A percentile compares a stretch with the other conserved stretches of the same genome.
phyloP scores from a whole-genome alignment of 2,113 vertebrate species.

The Miniopterus natalensis region DNA sequence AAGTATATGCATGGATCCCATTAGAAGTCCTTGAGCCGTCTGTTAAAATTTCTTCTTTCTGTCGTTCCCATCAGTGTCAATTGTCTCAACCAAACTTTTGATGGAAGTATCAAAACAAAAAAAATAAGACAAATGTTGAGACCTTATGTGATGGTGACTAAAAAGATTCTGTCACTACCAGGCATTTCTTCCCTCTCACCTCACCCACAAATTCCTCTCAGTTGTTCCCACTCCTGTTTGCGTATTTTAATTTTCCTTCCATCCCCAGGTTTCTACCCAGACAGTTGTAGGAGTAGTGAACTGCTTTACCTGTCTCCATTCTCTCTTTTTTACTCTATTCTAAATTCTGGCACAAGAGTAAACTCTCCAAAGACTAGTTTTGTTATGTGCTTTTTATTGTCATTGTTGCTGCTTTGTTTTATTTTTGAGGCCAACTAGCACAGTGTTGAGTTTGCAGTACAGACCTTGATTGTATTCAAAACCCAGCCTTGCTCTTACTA shows the following conservation, averaged over 20 bases:
- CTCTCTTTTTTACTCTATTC: not conserved
- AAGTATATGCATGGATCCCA: not conserved
- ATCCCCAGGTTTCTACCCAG: not conserved
- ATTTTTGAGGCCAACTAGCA: slow-evolving; percentile 9
- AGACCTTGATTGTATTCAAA: slow-evolving; percentile 18
- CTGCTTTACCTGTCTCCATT: not conserved
- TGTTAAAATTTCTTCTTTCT: not conserved
- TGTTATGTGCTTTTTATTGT: not conserved
- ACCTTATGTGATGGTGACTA: not conserved
- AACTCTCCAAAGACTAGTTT: not conserved
- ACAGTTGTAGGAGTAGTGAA: not conserved
- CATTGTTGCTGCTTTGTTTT: not conserved
- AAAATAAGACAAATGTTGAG: not conserved
- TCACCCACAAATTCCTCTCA: not conserved
- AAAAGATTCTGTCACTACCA: not conserved
- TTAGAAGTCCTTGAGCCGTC: not conserved
- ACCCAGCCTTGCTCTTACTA: not conserved
- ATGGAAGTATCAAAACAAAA: slow-evolving; percentile 33
- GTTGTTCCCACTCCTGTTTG: not conserved
- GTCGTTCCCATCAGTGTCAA: not conserved
- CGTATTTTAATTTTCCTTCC: not conserved
- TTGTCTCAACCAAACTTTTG: not conserved
- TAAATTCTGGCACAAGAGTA: not conserved
- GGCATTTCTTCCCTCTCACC: not conserved
- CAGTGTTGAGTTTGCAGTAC: not conserved